Base-by-base conservation (phyloP, 2,888 invertebrate genomes). In the Lasioglossum morio region DNA sequence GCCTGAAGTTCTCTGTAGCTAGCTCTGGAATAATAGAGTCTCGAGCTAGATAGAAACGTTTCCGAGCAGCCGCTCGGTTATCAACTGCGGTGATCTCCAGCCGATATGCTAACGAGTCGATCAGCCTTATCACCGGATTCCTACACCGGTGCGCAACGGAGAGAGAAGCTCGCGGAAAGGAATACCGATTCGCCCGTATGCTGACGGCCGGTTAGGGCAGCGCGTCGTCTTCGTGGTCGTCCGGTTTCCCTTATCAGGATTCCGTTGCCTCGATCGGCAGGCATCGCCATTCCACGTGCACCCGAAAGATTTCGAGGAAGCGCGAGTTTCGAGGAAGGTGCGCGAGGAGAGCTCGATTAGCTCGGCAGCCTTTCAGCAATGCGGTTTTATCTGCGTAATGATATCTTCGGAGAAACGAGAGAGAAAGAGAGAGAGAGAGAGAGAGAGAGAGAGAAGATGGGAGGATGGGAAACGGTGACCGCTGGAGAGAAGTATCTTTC, bases 361-460 rank as follows among this genome's bases (percentile, higher is more conserved):
- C 85, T 82, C 82, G 81, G 85, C 78, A 87, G 86, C 86, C 91
- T 92, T 91, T 90, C 88, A 92, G 92, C 90, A 91, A 92, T 91
- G 91, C 89, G 88, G 92, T 89, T 91, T 93, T 93, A 93, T 93
- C 93, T 92, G 86, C 88, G 92, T 92, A 93, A 93, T 91, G 92
- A 93, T 93, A 93, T 93, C 92, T 89, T 19, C 72, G 16, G 48
- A 8, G 8, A 30, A 19, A 10, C 86, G 57, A 1, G 60, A 27
- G 14, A 60, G n/a, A 57, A 4, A n/a, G 57, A 27, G 3, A 10
- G 12, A 27, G 8, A 27, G 12, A 4, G 60, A 12, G 60, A 14
- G 63, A 37, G 46, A n/a, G 70, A 10, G 53, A n/a, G 34, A 63
- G 34, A n/a, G n/a, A n/a, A 30, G 4, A 3, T 27, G 40, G 2